phyloP scores from a whole-genome alignment of 2,888 invertebrate species.

The Dicyrtomina minuta region DNA sequence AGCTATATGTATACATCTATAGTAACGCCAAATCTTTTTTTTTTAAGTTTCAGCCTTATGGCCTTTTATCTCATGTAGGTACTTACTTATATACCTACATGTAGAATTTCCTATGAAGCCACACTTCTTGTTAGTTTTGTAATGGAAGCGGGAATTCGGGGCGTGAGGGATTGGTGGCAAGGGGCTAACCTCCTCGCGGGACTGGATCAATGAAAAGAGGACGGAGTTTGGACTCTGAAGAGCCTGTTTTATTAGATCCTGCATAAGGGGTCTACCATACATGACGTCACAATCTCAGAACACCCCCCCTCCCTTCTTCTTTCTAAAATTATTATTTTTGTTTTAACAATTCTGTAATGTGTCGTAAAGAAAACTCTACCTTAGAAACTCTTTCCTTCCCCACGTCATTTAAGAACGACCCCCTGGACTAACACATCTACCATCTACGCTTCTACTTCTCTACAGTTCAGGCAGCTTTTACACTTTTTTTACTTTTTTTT shows the following conservation, averaged over 20 bases:
- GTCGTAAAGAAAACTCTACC: too few species aligned
- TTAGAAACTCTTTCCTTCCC: too few species aligned
- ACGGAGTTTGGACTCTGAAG: slow-evolving; percentile 9
- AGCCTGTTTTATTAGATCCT: background rate
- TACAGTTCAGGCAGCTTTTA: too few species aligned
- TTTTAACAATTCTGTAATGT: too few species aligned
- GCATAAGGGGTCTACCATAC: background rate
- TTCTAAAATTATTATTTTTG: background rate
- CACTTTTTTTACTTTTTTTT: too few species aligned
- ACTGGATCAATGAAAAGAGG: slow-evolving; percentile 52
- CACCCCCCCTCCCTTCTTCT: background rate
- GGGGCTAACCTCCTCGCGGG: slow-evolving; percentile 24
- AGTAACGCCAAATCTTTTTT: background rate
- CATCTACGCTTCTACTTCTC: too few species aligned
- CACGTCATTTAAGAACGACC: too few species aligned
- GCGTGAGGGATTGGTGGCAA: slow-evolving; percentile 17
- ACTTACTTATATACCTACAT: background rate
- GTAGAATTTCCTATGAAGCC: background rate
- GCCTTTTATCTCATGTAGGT: background rate
- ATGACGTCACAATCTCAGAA: too few species aligned
- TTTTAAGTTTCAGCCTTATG: too few species aligned
- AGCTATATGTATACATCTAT: too few species aligned
- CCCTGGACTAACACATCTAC: too few species aligned
- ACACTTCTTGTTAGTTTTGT: slow-evolving; percentile 10
- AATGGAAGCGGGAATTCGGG: slow-evolving; percentile 19